Evolutionary conservation across 2,797 vertebrate species (phyloP), one percentile per base, ranked within the genome.

Genomic region (Strix occidentalis): DNA sequence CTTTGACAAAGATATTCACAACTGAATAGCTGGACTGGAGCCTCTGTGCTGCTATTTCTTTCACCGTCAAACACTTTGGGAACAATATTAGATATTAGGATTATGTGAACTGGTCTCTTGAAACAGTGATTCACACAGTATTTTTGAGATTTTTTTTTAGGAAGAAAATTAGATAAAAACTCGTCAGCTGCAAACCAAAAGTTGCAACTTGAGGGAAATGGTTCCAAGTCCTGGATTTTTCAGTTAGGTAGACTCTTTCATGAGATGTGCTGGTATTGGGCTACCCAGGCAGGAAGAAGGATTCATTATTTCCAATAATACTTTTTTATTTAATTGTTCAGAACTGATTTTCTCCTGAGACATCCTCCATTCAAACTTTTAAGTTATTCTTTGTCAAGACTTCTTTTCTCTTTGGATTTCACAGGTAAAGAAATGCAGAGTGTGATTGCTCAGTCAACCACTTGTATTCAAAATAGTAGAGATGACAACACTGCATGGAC

Each of bases 91-190:
- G 51, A 35, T 60, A 61, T 11, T 25, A 90, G 28, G 46, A 51
- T 53, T 35, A 31, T 45, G 25, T 64, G 50, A 80, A 75, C 4
- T 35, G 11, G 11, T 66, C 19, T 84, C 50, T 53, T 86, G 63
- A 70, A 89, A 75, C 28, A 88, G 28, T 28, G 87, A 57, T 60
- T 66, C 57, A 54, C 13, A 63, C 8, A 56, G 11, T 37, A 53
- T n/a, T 84, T 87, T 76, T n/a, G 14, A 81, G 15, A 89, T 9
- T 17, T 46, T 74, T 86, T 64, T 64, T 66, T 24, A 41, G 56
- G 84, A 41, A 89, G 24, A 84, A 97, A 95, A 97, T 77, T 33
- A 92, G 50, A 93, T 83, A 90, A 85, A 75, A 92, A 84, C 11
- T 66, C 87, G 33, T 28, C 53, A 92, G 26, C 35, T 91, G 61